Conservation (phyloP, 2,113 vertebrate species). For the Ammodytes marinus region DNA sequence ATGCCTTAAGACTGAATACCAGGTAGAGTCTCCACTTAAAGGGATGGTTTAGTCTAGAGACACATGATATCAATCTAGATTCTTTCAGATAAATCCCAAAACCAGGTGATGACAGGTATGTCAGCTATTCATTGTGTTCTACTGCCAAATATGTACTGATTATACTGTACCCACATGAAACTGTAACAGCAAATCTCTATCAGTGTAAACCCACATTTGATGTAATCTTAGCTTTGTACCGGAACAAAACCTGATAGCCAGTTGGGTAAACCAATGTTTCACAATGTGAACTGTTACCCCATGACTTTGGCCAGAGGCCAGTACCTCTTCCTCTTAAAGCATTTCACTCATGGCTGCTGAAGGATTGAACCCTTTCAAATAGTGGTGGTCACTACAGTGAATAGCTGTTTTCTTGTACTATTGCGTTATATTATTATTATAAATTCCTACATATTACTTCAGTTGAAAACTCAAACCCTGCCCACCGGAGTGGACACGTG, state of each 20-base stretch:
- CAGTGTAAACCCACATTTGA: not conserved
- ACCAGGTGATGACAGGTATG: constrained; percentile 3
- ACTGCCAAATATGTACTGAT: not conserved
- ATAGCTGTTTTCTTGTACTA: not conserved
- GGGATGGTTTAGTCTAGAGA: not conserved
- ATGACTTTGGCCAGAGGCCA: not conserved
- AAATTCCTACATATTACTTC: too few relatives aligned
- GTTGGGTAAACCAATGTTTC: constrained; percentile 9
- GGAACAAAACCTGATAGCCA: not conserved
- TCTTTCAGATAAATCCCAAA: not conserved
- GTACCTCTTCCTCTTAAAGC: not conserved
- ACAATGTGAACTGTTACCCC: constrained; percentile 4
- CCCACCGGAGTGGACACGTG: too few relatives aligned
- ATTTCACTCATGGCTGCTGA: not conserved
- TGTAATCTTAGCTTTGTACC: not conserved
- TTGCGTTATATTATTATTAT: too few relatives aligned
- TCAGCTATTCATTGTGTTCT: not conserved
- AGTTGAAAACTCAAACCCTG: too few relatives aligned
- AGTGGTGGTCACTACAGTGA: not conserved
- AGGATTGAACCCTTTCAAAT: not conserved
- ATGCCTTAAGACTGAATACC: not conserved
- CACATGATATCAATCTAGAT: not conserved
- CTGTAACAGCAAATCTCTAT: not conserved
- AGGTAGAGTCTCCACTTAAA: not conserved
- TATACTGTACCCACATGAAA: not conserved